Evolutionary conservation across 2,888 invertebrate species (phyloP), one percentile per base, ranked within the genome.

Genomic region (Aporophyla lueneburgensis): DNA sequence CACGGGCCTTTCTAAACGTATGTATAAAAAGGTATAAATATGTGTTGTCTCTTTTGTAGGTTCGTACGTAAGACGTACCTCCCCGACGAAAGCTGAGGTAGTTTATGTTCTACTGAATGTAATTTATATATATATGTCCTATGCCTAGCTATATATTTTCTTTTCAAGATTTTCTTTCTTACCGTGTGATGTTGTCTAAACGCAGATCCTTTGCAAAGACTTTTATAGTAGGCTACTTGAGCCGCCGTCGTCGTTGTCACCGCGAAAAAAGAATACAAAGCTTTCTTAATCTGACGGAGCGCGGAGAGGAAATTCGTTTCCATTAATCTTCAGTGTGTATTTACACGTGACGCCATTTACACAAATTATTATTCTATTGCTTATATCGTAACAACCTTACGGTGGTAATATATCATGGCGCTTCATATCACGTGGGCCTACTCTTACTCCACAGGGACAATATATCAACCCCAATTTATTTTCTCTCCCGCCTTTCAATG

Each of bases 381-480:
- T 84, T 75, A 79, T 70, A 74, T 72, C 74, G 56, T 76, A 71
- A 71, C 70, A 68, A 80, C 61, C 69, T 76, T 80, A 91, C 85
- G 87, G 85, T 86, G 88, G 89, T 91, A 89, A 92, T 94, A 92
- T 92, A 93, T 94, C 92, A 92, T 87, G 86, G 87, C 80, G 89
- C 84, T 92, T 93, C 92, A 93, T 93, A 93, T 92, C 90, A 89
- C 87, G 89, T 91, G 91, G 89, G 89, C 86, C 89, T 91, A 61
- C 74, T 85, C 92, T 90, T 90, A 66, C 73, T 85, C 93, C 91
- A 82, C 89, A 73, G 93, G 93, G 93, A 93, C 92, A 91, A 93
- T 94, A 94, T 93, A 94, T 94, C 93, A 94, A 92, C 90, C 92
- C 89, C 89, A 93, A 94, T 94, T 94, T 94, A 94, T 94, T 94